Evolutionary conservation across 2,113 vertebrate genomes (phyloP).

Genomic region (Albula goreensis): DNA sequence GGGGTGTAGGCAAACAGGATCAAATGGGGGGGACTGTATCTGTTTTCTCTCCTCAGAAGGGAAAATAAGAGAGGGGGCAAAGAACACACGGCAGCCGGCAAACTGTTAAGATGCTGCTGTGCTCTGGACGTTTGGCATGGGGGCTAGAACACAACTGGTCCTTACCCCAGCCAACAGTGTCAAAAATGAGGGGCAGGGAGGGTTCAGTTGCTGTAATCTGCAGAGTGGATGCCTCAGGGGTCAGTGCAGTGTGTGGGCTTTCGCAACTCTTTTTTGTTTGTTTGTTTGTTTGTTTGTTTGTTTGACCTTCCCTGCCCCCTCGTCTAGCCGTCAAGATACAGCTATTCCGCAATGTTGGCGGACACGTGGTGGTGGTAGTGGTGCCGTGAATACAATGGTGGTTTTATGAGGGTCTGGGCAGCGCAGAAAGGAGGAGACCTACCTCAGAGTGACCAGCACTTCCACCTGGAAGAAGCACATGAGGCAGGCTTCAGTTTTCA

Average conservation of each 20-base stretch:
- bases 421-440: not conserved
- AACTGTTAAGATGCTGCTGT: not conserved
- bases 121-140: no score
- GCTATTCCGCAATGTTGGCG: not conserved
- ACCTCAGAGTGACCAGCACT: not conserved
- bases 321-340: not conserved
- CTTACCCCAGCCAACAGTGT: not conserved
- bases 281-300: not conserved
- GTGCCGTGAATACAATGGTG: no score
- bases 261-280: not conserved
- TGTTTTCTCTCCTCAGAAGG: constrained; percentile 41
- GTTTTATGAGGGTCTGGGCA: not conserved
- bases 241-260: not conserved
- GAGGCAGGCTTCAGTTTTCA: not conserved
- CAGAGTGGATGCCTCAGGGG: not conserved
- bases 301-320: not conserved
- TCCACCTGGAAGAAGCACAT: not conserved
- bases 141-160: no score
- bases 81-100: constrained; percentile 26
- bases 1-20: constrained; percentile 51
- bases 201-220: not conserved
- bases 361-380: not conserved
- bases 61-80: constrained; percentile 21
- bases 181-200: not conserved
- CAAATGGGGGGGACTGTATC: constrained; percentile 52